Base-by-base conservation (phyloP, 2,113 vertebrate species). In the Alethe castanea region DNA sequence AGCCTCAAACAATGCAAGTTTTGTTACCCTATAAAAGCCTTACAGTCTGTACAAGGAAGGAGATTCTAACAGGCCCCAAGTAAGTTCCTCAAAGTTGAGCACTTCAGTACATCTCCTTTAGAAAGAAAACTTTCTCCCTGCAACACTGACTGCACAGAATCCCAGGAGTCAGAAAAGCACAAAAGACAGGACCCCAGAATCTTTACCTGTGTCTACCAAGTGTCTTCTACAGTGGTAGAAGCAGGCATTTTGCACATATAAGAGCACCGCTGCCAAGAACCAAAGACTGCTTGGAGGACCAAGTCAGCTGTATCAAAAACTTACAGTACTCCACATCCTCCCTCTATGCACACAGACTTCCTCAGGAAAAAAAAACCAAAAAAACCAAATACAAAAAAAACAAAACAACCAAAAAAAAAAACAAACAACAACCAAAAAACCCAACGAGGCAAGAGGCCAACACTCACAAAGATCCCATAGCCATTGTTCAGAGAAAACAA, bases 401-500 rank as follows among this genome's bases (percentile, higher is more conserved):
- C 9, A 57, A n/a, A 59, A 71, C 54, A 16, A 25, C 9, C 25
- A 31, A 47, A 40, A 69, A 76, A 64, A 69, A 61, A 31, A 47
- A 38, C 29, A 48, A 36, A 8, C 3, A 56, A 22, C 19, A 42
- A 53, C 26, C 8, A 44, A 56, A 56, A 81, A 31, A 15, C 16
- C 26, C 60, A 67, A 65, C 15, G 25, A 92, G 85, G 93, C 60
- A 2, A 93, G 60, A 92, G 35, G 85, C 90, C 96, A 97, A 92
- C 33, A 81, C 90, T 90, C 64, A 92, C 78, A 91, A 87, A 94
- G 81, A 93, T 90, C 79, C 90, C 90, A 80, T 77, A 92, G 79
- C 81, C 85, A 90, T 81, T 92, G 92, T 81, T 94, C 74, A 83
- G 76, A 53, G 88, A 71, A 95, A 96, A 96, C 52, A 90, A 91